phyloP scores from a whole-genome alignment of 2,797 vertebrate genomes.

The Myotis pilosus region DNA sequence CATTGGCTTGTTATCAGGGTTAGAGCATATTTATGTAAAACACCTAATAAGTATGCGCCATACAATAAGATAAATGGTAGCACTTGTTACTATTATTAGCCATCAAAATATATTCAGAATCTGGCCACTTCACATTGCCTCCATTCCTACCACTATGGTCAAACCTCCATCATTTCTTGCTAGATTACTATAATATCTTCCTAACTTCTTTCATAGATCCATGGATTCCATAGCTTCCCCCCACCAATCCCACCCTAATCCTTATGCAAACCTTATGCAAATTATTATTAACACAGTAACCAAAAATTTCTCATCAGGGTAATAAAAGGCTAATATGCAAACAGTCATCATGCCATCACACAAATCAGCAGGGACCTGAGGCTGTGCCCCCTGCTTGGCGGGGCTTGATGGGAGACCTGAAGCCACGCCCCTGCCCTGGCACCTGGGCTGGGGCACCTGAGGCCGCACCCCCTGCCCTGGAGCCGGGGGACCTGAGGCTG shows the following conservation, averaged over 20 bases:
- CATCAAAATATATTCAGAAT: constrained; percentile 2
- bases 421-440: no score
- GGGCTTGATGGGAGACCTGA: no score
- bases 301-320: neutral
- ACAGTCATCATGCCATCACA: no score
- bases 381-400: no score
- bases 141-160: neutral
- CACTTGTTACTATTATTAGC: neutral
- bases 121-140: neutral
- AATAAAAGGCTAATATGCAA: no score
- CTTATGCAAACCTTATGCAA: neutral
- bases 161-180: constrained; percentile 7
- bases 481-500: no score
- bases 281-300: neutral
- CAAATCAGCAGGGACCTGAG: no score
- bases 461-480: no score
- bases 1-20: neutral
- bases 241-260: neutral
- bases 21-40: neutral
- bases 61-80: neutral
- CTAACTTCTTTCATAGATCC: neutral
- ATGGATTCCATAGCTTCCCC: neutral
- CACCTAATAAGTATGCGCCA: neutral
- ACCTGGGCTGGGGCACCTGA: no score
- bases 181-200: neutral